Evolutionary conservation across 2,113 vertebrate species (phyloP).

Genomic region (Lota lota): DNA sequence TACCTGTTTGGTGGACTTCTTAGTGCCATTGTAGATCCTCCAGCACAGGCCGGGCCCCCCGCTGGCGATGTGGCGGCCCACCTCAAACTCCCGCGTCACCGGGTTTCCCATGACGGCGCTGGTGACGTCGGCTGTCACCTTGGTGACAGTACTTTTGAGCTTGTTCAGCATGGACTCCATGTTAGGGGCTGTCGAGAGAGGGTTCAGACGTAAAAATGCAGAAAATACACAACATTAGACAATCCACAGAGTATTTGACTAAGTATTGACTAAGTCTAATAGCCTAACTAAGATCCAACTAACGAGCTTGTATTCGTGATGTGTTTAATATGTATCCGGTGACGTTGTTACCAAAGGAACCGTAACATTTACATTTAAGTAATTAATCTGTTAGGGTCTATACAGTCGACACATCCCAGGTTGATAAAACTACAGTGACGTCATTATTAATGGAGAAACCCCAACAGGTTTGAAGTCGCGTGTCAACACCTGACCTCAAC

Average conservation of each 20-base stretch:
- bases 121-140: slow-evolving; percentile 97
- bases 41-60: slow-evolving; percentile 91
- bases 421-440: no score
- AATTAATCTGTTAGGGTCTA: no score
- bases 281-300: no score
- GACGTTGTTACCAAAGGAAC: no score
- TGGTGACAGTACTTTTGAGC: slow-evolving; percentile 95
- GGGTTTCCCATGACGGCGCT: slow-evolving; percentile 99
- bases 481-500: no score
- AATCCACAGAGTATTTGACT: no score
- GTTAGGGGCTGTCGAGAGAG: slow-evolving; percentile 35
- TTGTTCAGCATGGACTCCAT: slow-evolving; percentile 99
- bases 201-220: slow-evolving; percentile 7
- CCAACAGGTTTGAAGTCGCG: slow-evolving; percentile 15
- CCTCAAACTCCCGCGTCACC: slow-evolving; percentile 95
- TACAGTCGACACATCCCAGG: no score
- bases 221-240: no score
- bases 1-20: slow-evolving; percentile 99
- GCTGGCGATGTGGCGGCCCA: slow-evolving; percentile 93
- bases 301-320: no score
- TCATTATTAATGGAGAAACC: no score
- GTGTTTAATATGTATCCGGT: background rate
- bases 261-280: no score
- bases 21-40: slow-evolving; percentile 97
- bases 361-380: background rate